These are phyloP conservation scores for Anguilla megastoma DNA, from an alignment of 2,797 vertebrate genomes.

Conservation along the genomic window DNA sequence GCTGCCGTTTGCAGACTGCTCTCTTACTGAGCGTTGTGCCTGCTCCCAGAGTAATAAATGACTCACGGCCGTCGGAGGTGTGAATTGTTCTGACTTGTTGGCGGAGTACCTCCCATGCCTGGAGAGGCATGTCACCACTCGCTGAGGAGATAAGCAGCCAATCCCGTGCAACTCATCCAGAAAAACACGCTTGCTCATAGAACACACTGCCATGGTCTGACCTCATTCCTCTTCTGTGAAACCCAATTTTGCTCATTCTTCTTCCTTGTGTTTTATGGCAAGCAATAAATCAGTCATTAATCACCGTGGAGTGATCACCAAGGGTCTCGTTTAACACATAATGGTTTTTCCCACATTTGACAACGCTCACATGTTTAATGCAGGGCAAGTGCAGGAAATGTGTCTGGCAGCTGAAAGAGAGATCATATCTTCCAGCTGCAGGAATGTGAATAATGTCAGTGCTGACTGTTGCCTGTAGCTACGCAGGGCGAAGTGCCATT, in stretches of 20 bases:
- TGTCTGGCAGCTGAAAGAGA: constrained; percentile 1
- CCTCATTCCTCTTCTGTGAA: constrained; percentile 23
- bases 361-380: constrained; percentile 22
- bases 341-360: constrained; percentile 42
- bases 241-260: not conserved
- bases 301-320: constrained; percentile 26
- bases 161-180: constrained; percentile 17
- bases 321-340: not conserved
- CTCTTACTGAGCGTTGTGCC: not conserved
- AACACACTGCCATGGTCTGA: not conserved
- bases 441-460: constrained; percentile 37
- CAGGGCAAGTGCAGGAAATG: not conserved
- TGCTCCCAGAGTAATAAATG: constrained; percentile 2
- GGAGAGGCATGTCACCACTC: constrained; percentile 58
- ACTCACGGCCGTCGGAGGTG: constrained; percentile 26
- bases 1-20: not conserved
- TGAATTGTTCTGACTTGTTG: constrained; percentile 47
- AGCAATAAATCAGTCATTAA: constrained; percentile 17
- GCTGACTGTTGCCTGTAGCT: not conserved
- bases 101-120: constrained; percentile 61
- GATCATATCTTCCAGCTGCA: not conserved
- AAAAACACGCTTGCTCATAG: constrained; percentile 19
- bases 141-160: constrained; percentile 37
- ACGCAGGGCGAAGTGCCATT: not conserved
- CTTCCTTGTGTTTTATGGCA: constrained; percentile 17